Percentiles rank a stretch among this genome's conserved stretches.
Conservation (phyloP, 35 echinoderm and acorn worm species). For the Chiridota heheva region DNA sequence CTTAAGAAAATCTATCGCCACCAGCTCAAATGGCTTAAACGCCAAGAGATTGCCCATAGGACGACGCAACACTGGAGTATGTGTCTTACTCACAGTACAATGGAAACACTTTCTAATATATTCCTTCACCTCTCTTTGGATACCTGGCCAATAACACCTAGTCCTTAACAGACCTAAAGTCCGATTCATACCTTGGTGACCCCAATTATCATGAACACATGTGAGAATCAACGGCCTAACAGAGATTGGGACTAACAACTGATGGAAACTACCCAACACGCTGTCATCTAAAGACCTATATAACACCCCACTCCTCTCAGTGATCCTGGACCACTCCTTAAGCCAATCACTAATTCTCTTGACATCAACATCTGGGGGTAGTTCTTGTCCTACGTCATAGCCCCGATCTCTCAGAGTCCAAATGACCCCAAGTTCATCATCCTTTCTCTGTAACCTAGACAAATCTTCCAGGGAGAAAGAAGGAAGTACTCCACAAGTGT, state of each 20-base stretch:
- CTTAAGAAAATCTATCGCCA: constrained; percentile 55
- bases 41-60: constrained; percentile 45
- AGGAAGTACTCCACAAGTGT: neutral
- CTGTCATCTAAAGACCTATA: constrained; percentile 25
- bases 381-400: neutral
- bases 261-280: neutral
- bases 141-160: constrained; percentile 54
- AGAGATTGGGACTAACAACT: constrained; percentile 41
- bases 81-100: constrained; percentile 30
- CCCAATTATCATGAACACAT: constrained; percentile 61
- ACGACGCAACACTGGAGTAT: constrained; percentile 30
- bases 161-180: constrained; percentile 25
- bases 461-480: constrained; percentile 16
- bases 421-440: neutral
- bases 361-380: neutral
- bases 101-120: constrained; percentile 37
- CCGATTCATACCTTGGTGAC: constrained; percentile 52
- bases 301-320: constrained; percentile 16
- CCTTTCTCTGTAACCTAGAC: neutral
- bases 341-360: constrained; percentile 33
- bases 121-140: constrained; percentile 18
- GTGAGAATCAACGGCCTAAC: constrained; percentile 23
- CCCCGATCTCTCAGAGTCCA: constrained; percentile 19
- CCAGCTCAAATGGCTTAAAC: constrained; percentile 31
- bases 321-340: constrained; percentile 13